These are phyloP conservation scores for Polydrusus pterygomalis DNA, from an alignment of 2,888 invertebrate genomes.

Conservation along the genomic window DNA sequence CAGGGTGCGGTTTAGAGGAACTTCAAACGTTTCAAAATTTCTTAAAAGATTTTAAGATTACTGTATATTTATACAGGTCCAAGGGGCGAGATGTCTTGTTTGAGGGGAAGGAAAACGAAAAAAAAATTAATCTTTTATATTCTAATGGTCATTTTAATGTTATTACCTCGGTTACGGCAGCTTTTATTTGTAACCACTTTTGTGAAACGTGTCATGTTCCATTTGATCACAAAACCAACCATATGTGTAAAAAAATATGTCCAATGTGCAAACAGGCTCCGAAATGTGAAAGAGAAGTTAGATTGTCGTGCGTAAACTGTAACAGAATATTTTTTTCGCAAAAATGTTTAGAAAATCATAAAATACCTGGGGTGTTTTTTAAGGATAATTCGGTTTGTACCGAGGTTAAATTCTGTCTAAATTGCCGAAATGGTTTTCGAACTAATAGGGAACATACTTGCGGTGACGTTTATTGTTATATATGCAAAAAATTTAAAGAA, in stretches of 20 bases:
- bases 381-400: not conserved
- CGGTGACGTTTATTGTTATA: slow-evolving; percentile 46
- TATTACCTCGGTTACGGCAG: slow-evolving; percentile 50
- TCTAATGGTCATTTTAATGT: slow-evolving; percentile 50
- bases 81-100: slow-evolving; percentile 21
- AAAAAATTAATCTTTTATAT: slow-evolving; percentile 35
- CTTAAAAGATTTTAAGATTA: slow-evolving; percentile 39
- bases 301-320: not conserved
- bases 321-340: not conserved
- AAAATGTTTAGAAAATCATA: too few relatives aligned
- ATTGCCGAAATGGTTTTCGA: too few relatives aligned
- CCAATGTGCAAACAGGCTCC: slow-evolving; percentile 25
- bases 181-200: slow-evolving; percentile 49
- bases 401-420: not conserved
- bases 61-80: slow-evolving; percentile 30
- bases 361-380: not conserved
- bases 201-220: slow-evolving; percentile 49
- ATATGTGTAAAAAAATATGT: slow-evolving; percentile 36
- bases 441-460: slow-evolving; percentile 38
- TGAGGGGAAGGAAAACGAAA: not conserved
- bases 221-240: slow-evolving; percentile 38
- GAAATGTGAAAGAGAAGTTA: not conserved
- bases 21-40: slow-evolving; percentile 43
- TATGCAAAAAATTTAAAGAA: slow-evolving; percentile 16
- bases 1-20: slow-evolving; percentile 49